Evolutionary conservation across 2,113 vertebrate species (phyloP).

Genomic region (Eptatretus burgeri): DNA sequence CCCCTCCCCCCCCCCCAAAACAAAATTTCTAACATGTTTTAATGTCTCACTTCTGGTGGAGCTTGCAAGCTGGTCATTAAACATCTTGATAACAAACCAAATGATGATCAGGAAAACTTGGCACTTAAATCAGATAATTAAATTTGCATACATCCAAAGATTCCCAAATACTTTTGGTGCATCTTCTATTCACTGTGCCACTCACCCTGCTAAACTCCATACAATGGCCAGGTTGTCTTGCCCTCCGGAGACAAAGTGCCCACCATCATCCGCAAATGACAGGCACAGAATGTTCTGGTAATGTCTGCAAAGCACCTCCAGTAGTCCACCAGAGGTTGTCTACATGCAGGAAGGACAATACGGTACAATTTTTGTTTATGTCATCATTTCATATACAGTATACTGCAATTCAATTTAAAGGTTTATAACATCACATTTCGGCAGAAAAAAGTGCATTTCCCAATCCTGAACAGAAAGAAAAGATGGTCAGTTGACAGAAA

Average conservation of each 20-base stretch:
- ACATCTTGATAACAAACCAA: too few relatives aligned
- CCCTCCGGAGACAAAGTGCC: constrained; percentile 61
- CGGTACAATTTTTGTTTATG: too few relatives aligned
- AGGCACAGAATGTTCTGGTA: constrained; percentile 74
- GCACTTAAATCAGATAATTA: neutral
- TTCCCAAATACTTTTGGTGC: neutral
- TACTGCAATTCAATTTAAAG: too few relatives aligned
- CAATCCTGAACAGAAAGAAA: too few relatives aligned
- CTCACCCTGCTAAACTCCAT: constrained; percentile 57
- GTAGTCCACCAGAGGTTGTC: constrained; percentile 31
- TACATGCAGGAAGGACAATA: neutral
- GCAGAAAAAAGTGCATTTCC: too few relatives aligned
- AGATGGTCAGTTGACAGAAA: too few relatives aligned
- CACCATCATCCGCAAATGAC: constrained; percentile 58
- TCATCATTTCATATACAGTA: too few relatives aligned
- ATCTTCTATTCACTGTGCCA: neutral
- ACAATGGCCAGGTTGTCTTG: constrained; percentile 66
- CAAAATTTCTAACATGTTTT: too few relatives aligned
- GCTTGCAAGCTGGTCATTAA: too few relatives aligned
- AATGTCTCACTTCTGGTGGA: too few relatives aligned
- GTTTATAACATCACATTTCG: too few relatives aligned
- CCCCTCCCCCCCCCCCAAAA: too few relatives aligned
- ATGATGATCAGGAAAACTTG: neutral
- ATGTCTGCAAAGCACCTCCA: constrained; percentile 49
- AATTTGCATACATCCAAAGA: neutral